These are phyloP conservation scores for Sinohyriopsis cumingii DNA, from an alignment of 2,888 invertebrate species.

Conservation along the genomic window DNA sequence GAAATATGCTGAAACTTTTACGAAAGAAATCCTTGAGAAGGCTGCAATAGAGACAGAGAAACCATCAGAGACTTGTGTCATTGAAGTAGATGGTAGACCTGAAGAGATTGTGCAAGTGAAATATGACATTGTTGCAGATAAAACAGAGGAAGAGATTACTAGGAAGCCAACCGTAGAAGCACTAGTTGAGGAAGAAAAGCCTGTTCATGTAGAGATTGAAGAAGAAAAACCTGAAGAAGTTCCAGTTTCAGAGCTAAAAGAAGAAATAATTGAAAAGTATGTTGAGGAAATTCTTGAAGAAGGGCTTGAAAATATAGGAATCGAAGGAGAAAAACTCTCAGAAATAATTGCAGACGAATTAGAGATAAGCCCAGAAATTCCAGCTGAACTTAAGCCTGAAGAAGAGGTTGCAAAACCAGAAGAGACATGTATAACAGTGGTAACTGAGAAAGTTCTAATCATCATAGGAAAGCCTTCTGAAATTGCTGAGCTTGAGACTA, in stretches of 20 bases:
- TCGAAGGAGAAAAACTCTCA: constrained; percentile 29
- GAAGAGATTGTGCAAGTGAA: no score
- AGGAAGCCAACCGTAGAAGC: constrained; percentile 5
- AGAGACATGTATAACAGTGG: not conserved
- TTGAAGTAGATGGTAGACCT: not conserved
- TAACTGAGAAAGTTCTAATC: not conserved
- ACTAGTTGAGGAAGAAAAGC: constrained; percentile 15
- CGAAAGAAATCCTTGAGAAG: constrained; percentile 26
- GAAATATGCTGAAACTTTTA: constrained; percentile 25
- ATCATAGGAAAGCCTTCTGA: constrained; percentile 3
- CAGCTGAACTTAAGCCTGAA: not conserved
- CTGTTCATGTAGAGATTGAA: constrained; percentile 15
- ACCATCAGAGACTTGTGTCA: constrained; percentile 21
- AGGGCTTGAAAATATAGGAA: constrained; percentile 30
- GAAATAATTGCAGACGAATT: constrained; percentile 10
- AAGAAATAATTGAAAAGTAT: constrained; percentile 29
- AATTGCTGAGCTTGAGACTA: constrained; percentile 2
- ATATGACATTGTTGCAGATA: not conserved
- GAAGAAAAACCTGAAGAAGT: constrained; percentile 23
- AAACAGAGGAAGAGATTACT: constrained; percentile 2
- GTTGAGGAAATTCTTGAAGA: constrained; percentile 43
- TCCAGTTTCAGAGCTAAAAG: constrained; percentile 19
- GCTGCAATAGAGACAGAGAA: constrained; percentile 23
- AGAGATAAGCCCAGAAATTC: constrained; percentile 9
- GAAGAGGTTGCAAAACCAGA: not conserved